These are phyloP conservation scores for Lepidochrysops patricia DNA, from an alignment of 2,888 invertebrate species.

Conservation along the genomic window DNA sequence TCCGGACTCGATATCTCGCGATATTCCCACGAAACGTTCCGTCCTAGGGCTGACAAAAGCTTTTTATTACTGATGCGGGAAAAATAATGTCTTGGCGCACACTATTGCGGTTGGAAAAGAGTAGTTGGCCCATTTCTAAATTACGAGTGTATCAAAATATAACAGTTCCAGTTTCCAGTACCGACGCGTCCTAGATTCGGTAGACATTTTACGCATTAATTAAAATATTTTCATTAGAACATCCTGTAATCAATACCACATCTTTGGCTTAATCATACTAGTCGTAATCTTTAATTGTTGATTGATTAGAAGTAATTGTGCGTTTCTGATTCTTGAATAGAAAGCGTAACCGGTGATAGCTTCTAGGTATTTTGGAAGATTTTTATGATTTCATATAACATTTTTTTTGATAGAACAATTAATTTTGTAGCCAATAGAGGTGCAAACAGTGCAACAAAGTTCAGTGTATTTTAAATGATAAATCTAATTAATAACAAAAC, in stretches of 20 bases:
- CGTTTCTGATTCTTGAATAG: neutral
- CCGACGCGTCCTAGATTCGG: neutral
- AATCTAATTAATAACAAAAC: no score
- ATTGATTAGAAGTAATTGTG: neutral
- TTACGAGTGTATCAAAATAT: no score
- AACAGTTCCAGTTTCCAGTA: neutral
- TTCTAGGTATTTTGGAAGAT: neutral
- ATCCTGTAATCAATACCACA: neutral
- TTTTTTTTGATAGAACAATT: no score
- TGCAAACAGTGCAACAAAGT: no score
- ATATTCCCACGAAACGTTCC: conserved; percentile 24
- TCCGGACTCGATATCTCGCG: conserved; percentile 23
- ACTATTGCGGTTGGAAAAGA: no score
- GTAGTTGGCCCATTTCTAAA: no score
- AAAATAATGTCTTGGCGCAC: no score
- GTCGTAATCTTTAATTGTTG: neutral
- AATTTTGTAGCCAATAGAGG: no score
- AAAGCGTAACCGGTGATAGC: neutral
- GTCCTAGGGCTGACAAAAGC: neutral
- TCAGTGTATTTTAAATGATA: no score
- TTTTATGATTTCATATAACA: neutral
- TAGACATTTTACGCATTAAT: neutral
- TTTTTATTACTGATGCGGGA: no score
- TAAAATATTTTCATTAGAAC: neutral
- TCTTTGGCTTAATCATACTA: neutral